These are phyloP conservation scores for Anabacerthia variegaticeps DNA, from an alignment of 2,797 vertebrate species.

Conservation along the genomic window DNA sequence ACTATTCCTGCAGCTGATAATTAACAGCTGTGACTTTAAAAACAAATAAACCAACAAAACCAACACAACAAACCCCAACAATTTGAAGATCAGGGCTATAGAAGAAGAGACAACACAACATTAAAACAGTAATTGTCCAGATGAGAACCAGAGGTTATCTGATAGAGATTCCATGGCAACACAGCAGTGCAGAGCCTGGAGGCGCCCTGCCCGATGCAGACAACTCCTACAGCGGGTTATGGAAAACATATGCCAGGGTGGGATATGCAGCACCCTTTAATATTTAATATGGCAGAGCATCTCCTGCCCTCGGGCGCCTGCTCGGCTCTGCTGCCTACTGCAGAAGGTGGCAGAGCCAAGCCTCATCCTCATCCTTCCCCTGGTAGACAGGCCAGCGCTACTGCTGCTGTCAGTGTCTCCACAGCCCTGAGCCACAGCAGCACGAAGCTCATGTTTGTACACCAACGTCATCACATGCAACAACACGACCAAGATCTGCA, in stretches of 20 bases:
- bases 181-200: not conserved
- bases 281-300: not conserved
- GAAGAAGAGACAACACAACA: not conserved
- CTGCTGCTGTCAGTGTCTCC: fast-evolving
- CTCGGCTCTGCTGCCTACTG: not conserved
- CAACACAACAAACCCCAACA: not conserved
- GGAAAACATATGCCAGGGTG: slow-evolving; percentile 41
- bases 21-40: not conserved
- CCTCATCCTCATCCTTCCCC: not conserved
- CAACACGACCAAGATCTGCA: fast-evolving
- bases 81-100: not conserved
- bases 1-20: not conserved
- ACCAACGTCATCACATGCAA: fast-evolving
- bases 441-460: fast-evolving
- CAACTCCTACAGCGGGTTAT: not conserved
- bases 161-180: not conserved
- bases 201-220: not conserved
- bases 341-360: not conserved
- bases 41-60: not conserved
- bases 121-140: not conserved
- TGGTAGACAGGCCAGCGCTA: not conserved
- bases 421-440: not conserved
- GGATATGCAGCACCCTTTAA: not conserved
- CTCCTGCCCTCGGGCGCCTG: not conserved
- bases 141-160: not conserved